Conservation (phyloP, 2,888 invertebrate genomes). For the Aplocera efformata region DNA sequence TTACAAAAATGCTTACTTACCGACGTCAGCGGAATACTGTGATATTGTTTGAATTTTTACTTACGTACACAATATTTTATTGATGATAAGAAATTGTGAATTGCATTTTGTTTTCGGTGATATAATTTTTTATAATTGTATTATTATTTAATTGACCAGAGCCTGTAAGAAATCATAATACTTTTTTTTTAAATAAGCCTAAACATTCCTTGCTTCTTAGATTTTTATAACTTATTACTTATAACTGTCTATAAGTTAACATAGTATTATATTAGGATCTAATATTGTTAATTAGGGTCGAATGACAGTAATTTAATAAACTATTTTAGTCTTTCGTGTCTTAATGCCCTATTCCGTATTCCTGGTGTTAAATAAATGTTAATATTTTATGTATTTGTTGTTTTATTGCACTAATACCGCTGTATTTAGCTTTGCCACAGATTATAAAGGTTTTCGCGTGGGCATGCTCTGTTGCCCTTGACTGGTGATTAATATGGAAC, state of each 20-base stretch:
- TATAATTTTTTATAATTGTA: slow-evolving; percentile 27
- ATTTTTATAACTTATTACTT: slow-evolving; percentile 45
- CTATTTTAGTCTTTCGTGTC: slow-evolving; percentile 43
- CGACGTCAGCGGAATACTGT: slow-evolving; percentile 54
- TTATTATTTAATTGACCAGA: slow-evolving; percentile 57
- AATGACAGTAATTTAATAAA: slow-evolving; percentile 46
- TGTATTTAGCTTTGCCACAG: slow-evolving; percentile 40
- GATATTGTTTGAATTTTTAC: slow-evolving; percentile 56
- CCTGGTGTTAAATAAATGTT: slow-evolving; percentile 56
- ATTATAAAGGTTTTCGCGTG: slow-evolving; percentile 22
- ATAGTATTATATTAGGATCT: slow-evolving; percentile 44
- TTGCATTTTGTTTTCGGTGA: slow-evolving; percentile 23
- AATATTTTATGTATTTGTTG: slow-evolving; percentile 47
- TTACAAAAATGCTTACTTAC: slow-evolving; percentile 29
- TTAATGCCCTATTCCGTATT: slow-evolving; percentile 38
- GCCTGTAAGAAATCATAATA: slow-evolving; percentile 75
- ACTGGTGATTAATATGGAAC: slow-evolving; percentile 29
- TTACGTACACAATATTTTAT: slow-evolving; percentile 24
- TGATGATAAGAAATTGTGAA: slow-evolving; percentile 22
- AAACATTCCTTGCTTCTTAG: slow-evolving; percentile 49
- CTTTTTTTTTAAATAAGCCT: slow-evolving; percentile 50
- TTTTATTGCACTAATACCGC: slow-evolving; percentile 64
- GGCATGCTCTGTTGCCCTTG: slow-evolving; percentile 28
- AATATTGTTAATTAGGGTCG: slow-evolving; percentile 36
- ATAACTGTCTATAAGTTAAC: slow-evolving; percentile 46